Percentiles rank a stretch among this genome's conserved stretches.
phyloP scores from a whole-genome alignment of 1,140 invertebrate genomes.

The Melanaphis sacchari region DNA sequence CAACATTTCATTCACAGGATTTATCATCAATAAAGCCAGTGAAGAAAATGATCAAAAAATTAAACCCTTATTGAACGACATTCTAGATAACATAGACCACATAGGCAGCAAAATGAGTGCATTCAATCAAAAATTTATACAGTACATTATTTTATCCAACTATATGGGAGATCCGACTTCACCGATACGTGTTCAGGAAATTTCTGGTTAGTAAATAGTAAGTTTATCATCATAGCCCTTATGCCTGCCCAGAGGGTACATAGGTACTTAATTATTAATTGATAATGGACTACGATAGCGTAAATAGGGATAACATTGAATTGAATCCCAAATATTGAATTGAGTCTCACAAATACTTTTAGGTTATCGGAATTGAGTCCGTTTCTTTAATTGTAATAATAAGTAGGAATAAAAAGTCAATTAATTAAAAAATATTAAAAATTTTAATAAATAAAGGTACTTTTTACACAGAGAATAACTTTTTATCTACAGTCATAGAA shows the following conservation, averaged over 20 bases:
- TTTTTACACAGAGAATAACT: too few relatives aligned
- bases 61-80: background rate
- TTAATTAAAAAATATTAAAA: too few relatives aligned
- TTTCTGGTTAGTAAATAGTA: conserved; percentile 15
- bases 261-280: background rate
- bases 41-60: background rate
- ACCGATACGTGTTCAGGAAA: background rate
- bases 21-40: background rate
- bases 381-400: too few relatives aligned
- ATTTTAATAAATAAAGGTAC: too few relatives aligned
- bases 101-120: too few relatives aligned
- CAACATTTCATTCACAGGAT: background rate
- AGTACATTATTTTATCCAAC: conserved; percentile 23
- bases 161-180: conserved; percentile 39
- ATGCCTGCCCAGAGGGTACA: background rate
- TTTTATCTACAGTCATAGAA: too few relatives aligned
- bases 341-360: too few relatives aligned
- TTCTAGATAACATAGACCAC: background rate
- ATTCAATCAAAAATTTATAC: background rate
- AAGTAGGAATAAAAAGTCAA: too few relatives aligned
- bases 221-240: background rate
- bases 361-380: too few relatives aligned
- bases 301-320: too few relatives aligned
- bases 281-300: too few relatives aligned
- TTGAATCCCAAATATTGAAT: too few relatives aligned